Conservation (phyloP, 2,888 invertebrate species). For the Amiota minor region DNA sequence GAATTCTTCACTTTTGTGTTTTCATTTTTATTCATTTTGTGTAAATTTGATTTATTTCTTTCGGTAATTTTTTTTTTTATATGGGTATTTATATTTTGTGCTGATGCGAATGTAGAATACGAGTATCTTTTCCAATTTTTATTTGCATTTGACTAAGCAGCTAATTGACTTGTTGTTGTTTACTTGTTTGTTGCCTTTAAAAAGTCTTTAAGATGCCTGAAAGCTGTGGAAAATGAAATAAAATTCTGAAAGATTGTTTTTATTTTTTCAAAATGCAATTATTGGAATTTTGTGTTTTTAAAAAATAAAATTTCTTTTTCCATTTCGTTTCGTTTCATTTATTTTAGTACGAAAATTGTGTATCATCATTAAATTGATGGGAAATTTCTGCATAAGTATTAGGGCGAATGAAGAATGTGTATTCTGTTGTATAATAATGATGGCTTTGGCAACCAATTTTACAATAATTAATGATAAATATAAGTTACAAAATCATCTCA, state of each 20-base stretch:
- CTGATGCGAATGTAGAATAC: too few relatives aligned
- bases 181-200: background rate
- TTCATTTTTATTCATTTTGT: constrained; percentile 12
- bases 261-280: background rate
- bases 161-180: constrained; percentile 10
- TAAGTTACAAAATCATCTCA: too few relatives aligned
- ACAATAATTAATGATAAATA: too few relatives aligned
- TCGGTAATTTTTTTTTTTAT: background rate
- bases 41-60: constrained; percentile 12
- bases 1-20: background rate
- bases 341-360: background rate
- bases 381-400: too few relatives aligned
- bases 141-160: constrained; percentile 8
- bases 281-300: background rate
- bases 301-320: background rate
- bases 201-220: background rate
- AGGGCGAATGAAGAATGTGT: too few relatives aligned
- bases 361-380: background rate
- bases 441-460: too few relatives aligned
- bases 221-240: background rate
- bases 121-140: background rate
- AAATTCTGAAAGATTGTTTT: too few relatives aligned
- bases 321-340: background rate
- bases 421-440: too few relatives aligned
- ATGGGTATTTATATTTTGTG: background rate